Evolutionary conservation across 1,140 invertebrate species (phyloP).

Genomic region (Philaenus spumarius): DNA sequence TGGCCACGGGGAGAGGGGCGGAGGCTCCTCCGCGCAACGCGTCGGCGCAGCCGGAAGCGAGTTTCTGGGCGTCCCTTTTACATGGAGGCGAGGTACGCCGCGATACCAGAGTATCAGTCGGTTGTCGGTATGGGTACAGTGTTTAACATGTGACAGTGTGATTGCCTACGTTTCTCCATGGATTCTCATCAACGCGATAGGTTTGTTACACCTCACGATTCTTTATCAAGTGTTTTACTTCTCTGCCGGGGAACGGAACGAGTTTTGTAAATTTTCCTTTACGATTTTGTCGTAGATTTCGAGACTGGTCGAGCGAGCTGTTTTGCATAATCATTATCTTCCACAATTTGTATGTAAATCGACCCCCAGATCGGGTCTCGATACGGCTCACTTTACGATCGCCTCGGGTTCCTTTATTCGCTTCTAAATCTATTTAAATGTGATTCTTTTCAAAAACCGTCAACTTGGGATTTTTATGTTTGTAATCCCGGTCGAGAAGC

Average conservation of each 20-base stretch:
- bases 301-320: neutral
- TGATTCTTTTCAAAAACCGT: too few species aligned
- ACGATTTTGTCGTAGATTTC: neutral
- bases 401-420: too few species aligned
- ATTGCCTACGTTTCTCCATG: neutral
- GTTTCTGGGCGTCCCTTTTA: neutral
- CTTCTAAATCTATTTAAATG: too few species aligned
- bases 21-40: neutral
- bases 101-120: neutral
- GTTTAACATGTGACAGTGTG: neutral
- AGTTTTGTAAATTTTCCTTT: constrained; percentile 1
- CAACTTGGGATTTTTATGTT: too few species aligned
- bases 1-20: neutral
- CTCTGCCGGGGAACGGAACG: neutral
- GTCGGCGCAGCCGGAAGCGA: neutral
- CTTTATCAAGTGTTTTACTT: neutral
- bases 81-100: constrained; percentile 1
- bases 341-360: constrained; percentile 7
- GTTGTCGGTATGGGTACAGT: neutral
- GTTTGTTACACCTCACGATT: neutral
- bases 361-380: neutral
- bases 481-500: too few species aligned
- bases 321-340: neutral
- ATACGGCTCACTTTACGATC: too few species aligned
- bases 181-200: neutral